Evolutionary conservation across 37 sponge, comb jelly and placozoan genomes (phyloP).

Genomic region (Agelas oroides): DNA sequence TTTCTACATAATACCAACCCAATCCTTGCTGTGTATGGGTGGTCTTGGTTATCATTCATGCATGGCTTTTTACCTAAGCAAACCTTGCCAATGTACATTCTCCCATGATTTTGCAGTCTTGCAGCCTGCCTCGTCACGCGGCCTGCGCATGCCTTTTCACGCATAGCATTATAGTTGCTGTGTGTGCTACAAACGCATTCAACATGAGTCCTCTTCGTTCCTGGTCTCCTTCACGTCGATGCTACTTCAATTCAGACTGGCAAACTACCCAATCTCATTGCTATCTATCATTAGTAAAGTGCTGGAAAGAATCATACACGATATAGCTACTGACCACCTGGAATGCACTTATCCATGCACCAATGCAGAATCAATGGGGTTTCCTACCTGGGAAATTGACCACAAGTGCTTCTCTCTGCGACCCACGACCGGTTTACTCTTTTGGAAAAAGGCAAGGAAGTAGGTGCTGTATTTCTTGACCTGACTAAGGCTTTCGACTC

Average conservation of each 20-base stretch:
- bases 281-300: not conserved
- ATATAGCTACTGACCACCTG: not conserved
- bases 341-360: not conserved
- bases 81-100: too few species aligned
- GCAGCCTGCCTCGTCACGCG: too few species aligned
- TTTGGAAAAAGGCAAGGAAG: not conserved
- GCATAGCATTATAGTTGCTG: too few species aligned
- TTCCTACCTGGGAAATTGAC: not conserved
- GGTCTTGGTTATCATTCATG: too few species aligned
- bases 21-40: too few species aligned
- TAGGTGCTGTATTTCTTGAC: not conserved
- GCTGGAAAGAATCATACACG: not conserved
- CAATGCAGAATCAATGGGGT: not conserved
- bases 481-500: constrained; percentile 11
- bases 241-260: not conserved
- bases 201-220: too few species aligned
- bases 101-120: too few species aligned
- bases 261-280: constrained; percentile 13
- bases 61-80: too few species aligned
- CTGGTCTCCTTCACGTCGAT: too few species aligned
- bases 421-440: not conserved
- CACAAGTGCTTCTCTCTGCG: not conserved
- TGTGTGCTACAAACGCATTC: too few species aligned
- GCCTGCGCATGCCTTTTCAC: too few species aligned
- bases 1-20: too few species aligned